These are phyloP conservation scores for Synergus japonicus DNA, from an alignment of 2,888 invertebrate genomes.

Conservation along the genomic window DNA sequence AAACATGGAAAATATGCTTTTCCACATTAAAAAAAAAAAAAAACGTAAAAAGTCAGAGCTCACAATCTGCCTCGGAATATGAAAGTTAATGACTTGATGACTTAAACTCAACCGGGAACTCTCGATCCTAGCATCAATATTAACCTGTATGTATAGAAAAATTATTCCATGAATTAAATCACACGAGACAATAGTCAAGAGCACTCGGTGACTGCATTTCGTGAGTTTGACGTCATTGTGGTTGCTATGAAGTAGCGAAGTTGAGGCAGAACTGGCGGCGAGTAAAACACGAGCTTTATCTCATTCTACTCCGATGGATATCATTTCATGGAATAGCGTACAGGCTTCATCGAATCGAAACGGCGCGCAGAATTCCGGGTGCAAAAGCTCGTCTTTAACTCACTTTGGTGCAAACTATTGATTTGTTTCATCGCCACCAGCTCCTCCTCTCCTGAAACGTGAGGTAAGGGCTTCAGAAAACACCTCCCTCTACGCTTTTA, in stretches of 20 bases:
- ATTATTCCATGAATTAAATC: slow-evolving; percentile 9
- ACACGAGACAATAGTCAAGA: slow-evolving; percentile 9
- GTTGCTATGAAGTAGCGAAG: background rate
- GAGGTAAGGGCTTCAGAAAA: slow-evolving; percentile 70
- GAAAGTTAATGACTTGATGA: background rate
- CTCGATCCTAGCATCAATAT: background rate
- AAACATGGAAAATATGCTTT: too few relatives aligned
- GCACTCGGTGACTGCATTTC: slow-evolving; percentile 8
- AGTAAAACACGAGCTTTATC: slow-evolving; percentile 58
- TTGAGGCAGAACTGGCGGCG: slow-evolving; percentile 22
- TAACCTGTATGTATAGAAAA: background rate
- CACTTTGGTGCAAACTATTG: slow-evolving; percentile 66
- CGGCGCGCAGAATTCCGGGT: background rate
- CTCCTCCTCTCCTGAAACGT: slow-evolving; percentile 64
- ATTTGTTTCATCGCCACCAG: slow-evolving; percentile 69
- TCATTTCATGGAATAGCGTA: slow-evolving; percentile 65
- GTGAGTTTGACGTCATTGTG: slow-evolving; percentile 1
- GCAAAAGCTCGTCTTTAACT: slow-evolving; percentile 55
- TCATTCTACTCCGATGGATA: slow-evolving; percentile 69
- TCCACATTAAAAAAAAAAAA: slow-evolving; percentile 1
- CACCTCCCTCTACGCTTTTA: slow-evolving; percentile 57
- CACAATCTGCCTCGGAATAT: background rate
- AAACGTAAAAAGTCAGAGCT: background rate
- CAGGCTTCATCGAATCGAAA: slow-evolving; percentile 63
- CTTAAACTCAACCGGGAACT: background rate